Conservation (phyloP, 2,113 vertebrate species). For the Isurus oxyrinchus region DNA sequence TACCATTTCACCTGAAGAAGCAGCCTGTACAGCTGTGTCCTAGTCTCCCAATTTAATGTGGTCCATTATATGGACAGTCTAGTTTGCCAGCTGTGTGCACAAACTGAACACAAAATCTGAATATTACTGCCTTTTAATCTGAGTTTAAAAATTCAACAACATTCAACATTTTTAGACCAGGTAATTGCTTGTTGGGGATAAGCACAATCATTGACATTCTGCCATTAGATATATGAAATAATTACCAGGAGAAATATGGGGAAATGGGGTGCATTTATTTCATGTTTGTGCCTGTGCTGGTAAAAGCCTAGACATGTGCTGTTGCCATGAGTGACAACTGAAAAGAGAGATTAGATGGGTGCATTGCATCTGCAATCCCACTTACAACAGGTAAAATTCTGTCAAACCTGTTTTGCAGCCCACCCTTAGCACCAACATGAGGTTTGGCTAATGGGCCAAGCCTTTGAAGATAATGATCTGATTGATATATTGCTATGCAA, state of each 20-base stretch:
- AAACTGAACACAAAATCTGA: neutral
- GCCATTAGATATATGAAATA: neutral
- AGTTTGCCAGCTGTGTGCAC: neutral
- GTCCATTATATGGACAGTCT: neutral
- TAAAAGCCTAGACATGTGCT: neutral
- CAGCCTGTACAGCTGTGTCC: too few species aligned
- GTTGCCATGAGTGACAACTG: neutral
- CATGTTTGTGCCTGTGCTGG: neutral
- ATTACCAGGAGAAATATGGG: neutral
- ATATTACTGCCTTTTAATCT: neutral
- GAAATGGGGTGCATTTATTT: neutral
- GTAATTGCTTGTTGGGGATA: neutral
- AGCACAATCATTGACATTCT: neutral
- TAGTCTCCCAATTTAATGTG: neutral
- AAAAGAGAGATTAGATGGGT: conserved; percentile 19
- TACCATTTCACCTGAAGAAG: neutral
- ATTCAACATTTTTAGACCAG: neutral
- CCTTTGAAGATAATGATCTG: conserved; percentile 30
- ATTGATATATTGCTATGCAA: neutral
- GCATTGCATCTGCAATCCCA: neutral
- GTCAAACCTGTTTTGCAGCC: neutral
- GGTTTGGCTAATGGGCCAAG: neutral
- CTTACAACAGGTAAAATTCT: neutral
- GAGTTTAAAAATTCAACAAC: conserved; percentile 10
- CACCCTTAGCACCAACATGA: neutral